Evolutionary conservation across 2,888 invertebrate species (phyloP).

Genomic region (Patella depressa): DNA sequence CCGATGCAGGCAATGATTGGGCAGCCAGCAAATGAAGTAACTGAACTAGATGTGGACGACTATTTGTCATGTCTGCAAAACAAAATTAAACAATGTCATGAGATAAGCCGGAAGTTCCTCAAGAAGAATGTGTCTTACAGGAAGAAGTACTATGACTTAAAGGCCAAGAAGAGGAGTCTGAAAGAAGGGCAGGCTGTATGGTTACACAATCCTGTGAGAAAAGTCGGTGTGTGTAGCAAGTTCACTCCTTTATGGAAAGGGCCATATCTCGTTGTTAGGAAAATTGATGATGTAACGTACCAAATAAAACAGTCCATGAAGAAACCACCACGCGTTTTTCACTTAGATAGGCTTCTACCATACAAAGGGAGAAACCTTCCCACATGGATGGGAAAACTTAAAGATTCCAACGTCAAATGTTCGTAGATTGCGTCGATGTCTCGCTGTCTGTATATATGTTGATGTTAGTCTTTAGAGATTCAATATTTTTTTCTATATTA

Average conservation of each 20-base stretch:
- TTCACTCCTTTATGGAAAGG: constrained; percentile 15
- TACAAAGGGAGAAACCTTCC: constrained; percentile 1
- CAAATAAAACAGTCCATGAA: neutral
- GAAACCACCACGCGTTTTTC: neutral
- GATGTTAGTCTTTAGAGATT: no score
- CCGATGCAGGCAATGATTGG: constrained; percentile 6
- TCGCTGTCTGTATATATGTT: neutral
- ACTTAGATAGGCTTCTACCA: constrained; percentile 9
- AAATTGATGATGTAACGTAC: constrained; percentile 15
- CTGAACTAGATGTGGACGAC: neutral
- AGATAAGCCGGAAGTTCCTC: neutral
- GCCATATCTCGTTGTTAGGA: neutral
- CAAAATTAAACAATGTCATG: neutral
- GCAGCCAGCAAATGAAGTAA: neutral
- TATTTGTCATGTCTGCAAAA: neutral
- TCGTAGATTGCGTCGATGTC: neutral
- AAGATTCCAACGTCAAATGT: neutral
- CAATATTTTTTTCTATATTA: no score
- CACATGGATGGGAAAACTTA: neutral
- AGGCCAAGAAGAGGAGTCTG: neutral
- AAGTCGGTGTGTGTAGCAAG: constrained; percentile 2
- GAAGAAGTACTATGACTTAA: constrained; percentile 11
- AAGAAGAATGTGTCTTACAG: neutral
- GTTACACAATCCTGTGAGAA: constrained; percentile 4
- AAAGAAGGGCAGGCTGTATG: constrained; percentile 6